phyloP scores from a whole-genome alignment of 1,140 invertebrate genomes.

The Brachionus manjavacas region DNA sequence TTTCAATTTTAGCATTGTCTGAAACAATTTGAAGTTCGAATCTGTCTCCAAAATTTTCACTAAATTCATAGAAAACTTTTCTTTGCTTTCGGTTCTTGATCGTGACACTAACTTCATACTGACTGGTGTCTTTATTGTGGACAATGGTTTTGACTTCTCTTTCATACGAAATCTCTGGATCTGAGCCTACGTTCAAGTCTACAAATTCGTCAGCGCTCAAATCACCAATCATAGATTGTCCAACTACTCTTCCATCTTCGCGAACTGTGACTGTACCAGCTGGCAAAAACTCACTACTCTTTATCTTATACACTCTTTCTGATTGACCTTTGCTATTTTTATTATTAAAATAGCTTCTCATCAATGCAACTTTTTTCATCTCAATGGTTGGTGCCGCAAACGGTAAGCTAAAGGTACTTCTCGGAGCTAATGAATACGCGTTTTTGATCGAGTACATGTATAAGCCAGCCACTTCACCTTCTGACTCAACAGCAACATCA shows the following conservation, averaged over 20 bases:
- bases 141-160: conserved; percentile 7
- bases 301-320: neutral
- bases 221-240: conserved; percentile 4
- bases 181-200: neutral
- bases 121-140: conserved; percentile 3
- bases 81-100: conserved; percentile 8
- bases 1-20: neutral
- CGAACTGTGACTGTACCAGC: conserved; percentile 9
- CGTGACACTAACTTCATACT: neutral
- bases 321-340: conserved; percentile 28
- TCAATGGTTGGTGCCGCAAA: conserved; percentile 18
- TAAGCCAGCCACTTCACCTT: conserved; percentile 15
- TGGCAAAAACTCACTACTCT: conserved; percentile 15
- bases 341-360: neutral
- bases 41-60: neutral
- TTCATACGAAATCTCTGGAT: conserved; percentile 13
- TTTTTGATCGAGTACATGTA: conserved; percentile 26
- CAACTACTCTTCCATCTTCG: conserved; percentile 33
- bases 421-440: neutral
- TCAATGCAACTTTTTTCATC: neutral
- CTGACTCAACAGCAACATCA: neutral
- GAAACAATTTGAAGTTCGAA: neutral
- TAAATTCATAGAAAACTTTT: neutral
- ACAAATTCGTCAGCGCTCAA: neutral
- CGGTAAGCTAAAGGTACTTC: neutral